Evolutionary conservation across 2,797 vertebrate genomes (phyloP).

Genomic region (Brachyalestes nurse): DNA sequence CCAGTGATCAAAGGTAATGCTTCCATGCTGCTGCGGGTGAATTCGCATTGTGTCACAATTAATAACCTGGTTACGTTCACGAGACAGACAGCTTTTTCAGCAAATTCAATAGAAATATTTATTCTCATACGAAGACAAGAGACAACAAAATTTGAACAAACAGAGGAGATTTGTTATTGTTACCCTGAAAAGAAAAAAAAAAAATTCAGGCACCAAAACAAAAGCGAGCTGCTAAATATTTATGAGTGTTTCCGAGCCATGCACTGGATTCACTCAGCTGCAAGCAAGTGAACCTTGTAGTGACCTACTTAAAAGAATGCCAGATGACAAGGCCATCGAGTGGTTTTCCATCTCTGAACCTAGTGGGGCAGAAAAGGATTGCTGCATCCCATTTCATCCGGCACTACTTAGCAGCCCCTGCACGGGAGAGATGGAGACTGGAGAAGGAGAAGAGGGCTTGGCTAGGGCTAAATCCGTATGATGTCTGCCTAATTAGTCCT

Average conservation of each 20-base stretch:
- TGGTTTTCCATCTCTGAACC: constrained; percentile 57
- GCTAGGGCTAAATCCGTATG: constrained; percentile 45
- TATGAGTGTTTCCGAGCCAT: constrained; percentile 70
- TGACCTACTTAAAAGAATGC: constrained; percentile 78
- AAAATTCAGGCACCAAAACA: constrained; percentile 50
- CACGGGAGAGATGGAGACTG: constrained; percentile 2
- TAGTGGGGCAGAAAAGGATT: constrained; percentile 70
- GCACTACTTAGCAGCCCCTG: constrained; percentile 55
- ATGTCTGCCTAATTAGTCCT: constrained; percentile 66
- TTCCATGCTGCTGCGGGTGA: constrained; percentile 64
- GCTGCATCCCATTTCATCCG: constrained; percentile 59
- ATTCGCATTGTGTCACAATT: constrained; percentile 63
- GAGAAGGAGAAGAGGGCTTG: constrained; percentile 29
- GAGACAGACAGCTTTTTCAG: constrained; percentile 64
- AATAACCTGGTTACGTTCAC: constrained; percentile 65
- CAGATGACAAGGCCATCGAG: constrained; percentile 66
- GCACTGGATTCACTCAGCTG: constrained; percentile 69
- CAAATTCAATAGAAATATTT: constrained; percentile 62
- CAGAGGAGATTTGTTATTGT: constrained; percentile 29
- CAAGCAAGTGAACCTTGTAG: constrained; percentile 76
- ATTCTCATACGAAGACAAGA: constrained; percentile 29
- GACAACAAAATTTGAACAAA: constrained; percentile 15
- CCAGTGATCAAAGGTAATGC: constrained; percentile 70
- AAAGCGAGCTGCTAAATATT: constrained; percentile 74
- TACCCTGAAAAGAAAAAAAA: constrained; percentile 47